Evolutionary conservation across 2,888 invertebrate genomes (phyloP).

Genomic region (Meloe dianella): DNA sequence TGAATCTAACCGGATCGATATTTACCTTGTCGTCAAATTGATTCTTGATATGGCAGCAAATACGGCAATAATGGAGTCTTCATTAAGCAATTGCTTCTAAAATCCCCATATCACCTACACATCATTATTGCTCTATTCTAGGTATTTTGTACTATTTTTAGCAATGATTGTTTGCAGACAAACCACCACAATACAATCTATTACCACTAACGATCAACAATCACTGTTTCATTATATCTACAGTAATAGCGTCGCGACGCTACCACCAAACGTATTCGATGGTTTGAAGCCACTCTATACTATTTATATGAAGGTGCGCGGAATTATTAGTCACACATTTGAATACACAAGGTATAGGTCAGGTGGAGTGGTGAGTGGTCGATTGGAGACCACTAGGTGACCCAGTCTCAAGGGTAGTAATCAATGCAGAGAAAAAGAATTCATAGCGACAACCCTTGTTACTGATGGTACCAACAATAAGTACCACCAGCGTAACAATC

Average conservation of each 20-base stretch:
- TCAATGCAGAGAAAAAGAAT: too few relatives aligned
- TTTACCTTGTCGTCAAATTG: slow-evolving; percentile 34
- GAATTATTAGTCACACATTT: slow-evolving; percentile 39
- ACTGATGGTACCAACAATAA: too few relatives aligned
- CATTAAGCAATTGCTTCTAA: slow-evolving; percentile 26
- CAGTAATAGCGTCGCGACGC: slow-evolving; percentile 26
- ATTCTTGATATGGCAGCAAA: slow-evolving; percentile 20
- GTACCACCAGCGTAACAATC: too few relatives aligned
- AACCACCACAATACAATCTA: neutral
- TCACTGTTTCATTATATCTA: slow-evolving; percentile 21
- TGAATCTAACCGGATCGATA: slow-evolving; percentile 32
- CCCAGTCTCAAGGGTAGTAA: neutral
- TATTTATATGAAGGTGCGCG: slow-evolving; percentile 47
- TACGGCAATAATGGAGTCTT: slow-evolving; percentile 22
- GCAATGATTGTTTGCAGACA: neutral
- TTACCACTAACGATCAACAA: neutral
- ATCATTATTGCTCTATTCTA: neutral
- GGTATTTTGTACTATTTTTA: slow-evolving; percentile 24
- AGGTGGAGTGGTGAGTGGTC: slow-evolving; percentile 16
- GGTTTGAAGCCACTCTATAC: slow-evolving; percentile 35
- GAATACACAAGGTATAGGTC: slow-evolving; percentile 36
- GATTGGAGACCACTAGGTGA: neutral
- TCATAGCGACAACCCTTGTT: too few relatives aligned
- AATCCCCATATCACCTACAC: too few relatives aligned
- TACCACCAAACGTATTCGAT: slow-evolving; percentile 37